Conservation (phyloP, 2,888 invertebrate genomes). For the Ypsolopha scabrella region DNA sequence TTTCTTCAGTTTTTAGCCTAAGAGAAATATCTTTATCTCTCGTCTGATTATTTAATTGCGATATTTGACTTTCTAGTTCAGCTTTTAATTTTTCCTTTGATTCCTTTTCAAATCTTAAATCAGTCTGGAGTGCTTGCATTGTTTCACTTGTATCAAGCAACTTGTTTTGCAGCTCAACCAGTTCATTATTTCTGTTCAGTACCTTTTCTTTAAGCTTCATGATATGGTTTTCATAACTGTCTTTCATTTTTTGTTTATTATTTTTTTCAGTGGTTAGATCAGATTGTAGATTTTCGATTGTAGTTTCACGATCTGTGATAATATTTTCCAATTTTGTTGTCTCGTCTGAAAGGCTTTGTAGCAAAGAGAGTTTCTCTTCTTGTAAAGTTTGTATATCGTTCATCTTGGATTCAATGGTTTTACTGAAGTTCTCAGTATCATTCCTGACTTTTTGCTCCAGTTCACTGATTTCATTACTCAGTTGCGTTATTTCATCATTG, state of each 20-base stretch:
- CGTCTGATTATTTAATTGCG: constrained; percentile 5
- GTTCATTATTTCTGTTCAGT: constrained; percentile 49
- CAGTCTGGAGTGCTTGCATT: constrained; percentile 31
- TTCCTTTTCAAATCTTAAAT: neutral
- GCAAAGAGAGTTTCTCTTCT: constrained; percentile 44
- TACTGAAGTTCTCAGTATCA: constrained; percentile 28
- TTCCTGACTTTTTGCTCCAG: constrained; percentile 41
- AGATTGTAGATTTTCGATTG: constrained; percentile 19
- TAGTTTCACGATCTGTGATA: constrained; percentile 17
- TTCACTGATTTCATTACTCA: constrained; percentile 48
- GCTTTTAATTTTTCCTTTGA: neutral
- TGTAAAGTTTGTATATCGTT: constrained; percentile 45
- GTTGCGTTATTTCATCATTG: constrained; percentile 36
- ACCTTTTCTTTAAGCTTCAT: constrained; percentile 55
- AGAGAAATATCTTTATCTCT: constrained; percentile 6
- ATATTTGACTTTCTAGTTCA: neutral
- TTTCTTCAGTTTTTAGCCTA: constrained; percentile 18
- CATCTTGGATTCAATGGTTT: constrained; percentile 35
- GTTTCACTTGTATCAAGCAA: constrained; percentile 41
- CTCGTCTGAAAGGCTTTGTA: constrained; percentile 42
- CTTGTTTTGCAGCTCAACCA: constrained; percentile 49
- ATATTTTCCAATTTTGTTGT: constrained; percentile 35
- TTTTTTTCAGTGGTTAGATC: constrained; percentile 39
- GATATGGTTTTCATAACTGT: constrained; percentile 40
- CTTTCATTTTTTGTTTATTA: constrained; percentile 34